phyloP scores from a whole-genome alignment of 2,113 vertebrate species.

The Dinomys branickii region DNA sequence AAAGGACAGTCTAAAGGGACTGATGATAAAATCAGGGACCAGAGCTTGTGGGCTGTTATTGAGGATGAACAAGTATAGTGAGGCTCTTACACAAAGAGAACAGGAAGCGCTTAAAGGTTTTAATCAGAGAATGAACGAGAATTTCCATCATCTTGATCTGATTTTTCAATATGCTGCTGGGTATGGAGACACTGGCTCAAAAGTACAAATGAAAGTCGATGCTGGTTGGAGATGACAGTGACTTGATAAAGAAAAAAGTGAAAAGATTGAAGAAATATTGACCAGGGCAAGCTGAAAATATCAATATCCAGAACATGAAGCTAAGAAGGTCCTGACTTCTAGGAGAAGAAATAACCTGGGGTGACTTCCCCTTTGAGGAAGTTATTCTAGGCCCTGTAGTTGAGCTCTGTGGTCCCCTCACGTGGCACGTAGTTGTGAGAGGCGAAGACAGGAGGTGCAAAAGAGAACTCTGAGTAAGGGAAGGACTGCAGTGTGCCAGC shows the following conservation, averaged over 20 bases:
- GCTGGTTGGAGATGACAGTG: rapidly evolving
- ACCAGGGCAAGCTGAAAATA: rapidly evolving
- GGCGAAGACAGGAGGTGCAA: not conserved
- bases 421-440: not conserved
- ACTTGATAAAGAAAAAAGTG: not conserved
- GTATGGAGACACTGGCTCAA: not conserved
- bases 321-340: constrained; percentile 62
- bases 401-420: not conserved
- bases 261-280: not conserved
- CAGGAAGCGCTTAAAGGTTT: not conserved
- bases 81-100: not conserved
- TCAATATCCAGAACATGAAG: constrained; percentile 61
- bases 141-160: not conserved
- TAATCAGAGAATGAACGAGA: not conserved
- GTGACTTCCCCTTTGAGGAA: constrained; percentile 31
- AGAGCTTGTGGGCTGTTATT: rapidly evolving
- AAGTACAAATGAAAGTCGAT: no score
- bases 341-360: constrained; percentile 56
- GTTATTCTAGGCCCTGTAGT: constrained; percentile 51
- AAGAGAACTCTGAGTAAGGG: not conserved
- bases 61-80: rapidly evolving
- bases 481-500: rapidly evolving
- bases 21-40: no score
- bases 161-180: not conserved
- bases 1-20: not conserved